Conservation (phyloP, 1,140 invertebrate species). For the Drosophila setifemur region DNA sequence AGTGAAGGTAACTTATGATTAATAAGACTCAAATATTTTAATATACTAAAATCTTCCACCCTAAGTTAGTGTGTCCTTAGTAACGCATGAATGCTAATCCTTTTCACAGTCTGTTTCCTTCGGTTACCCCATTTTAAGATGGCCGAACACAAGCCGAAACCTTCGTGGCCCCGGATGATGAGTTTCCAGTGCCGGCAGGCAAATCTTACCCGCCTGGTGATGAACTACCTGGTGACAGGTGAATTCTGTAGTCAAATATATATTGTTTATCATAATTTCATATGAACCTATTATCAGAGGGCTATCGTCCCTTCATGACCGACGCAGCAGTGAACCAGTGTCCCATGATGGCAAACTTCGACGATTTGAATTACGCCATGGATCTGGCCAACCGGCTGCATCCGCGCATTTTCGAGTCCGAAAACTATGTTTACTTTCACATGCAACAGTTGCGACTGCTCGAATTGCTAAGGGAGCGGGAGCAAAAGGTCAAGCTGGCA, state of each 20-base stretch:
- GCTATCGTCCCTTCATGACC: constrained; percentile 44
- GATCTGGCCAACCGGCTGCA: constrained; percentile 58
- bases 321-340: constrained; percentile 23
- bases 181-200: constrained; percentile 53
- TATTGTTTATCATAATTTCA: too few relatives aligned
- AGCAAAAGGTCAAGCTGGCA: constrained; percentile 21
- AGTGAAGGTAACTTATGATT: too few relatives aligned
- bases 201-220: constrained; percentile 52
- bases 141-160: constrained; percentile 10
- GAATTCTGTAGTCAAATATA: not conserved
- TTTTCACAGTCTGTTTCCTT: not conserved
- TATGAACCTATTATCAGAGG: constrained; percentile 20
- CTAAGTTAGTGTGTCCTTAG: too few relatives aligned
- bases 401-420: constrained; percentile 42
- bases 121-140: constrained; percentile 29
- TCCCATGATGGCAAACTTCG: constrained; percentile 15
- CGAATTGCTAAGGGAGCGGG: constrained; percentile 44
- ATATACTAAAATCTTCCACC: too few relatives aligned
- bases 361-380: constrained; percentile 52
- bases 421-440: constrained; percentile 67
- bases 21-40: too few relatives aligned
- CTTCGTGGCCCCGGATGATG: constrained; percentile 49
- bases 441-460: constrained; percentile 64
- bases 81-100: too few relatives aligned
- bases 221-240: constrained; percentile 61